Base-by-base conservation (phyloP, 2,888 invertebrate species). In the Limnephilus rhombicus region DNA sequence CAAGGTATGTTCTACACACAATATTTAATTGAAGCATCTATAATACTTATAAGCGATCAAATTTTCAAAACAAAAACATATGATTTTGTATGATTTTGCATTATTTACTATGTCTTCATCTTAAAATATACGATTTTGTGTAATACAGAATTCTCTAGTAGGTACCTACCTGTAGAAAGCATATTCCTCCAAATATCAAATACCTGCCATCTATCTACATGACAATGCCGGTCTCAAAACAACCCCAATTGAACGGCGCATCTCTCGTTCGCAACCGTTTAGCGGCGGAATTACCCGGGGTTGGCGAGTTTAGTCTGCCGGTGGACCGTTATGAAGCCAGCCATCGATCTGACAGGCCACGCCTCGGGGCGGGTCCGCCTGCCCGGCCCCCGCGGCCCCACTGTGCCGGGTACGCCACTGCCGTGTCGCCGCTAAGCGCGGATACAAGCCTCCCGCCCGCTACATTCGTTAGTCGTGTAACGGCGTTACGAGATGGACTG, bases 321-420 rank as follows among this genome's bases (percentile, higher is more conserved):
- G 89, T 81, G 89, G 85, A 53, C 91, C 81, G 91, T 91, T 91
- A 91, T 89, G 80, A 91, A 91, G 91, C 87, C 68, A 91, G 80
- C 49, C 91, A 91, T 91, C 91, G 91, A 90, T 91, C 91, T 87
- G 80, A 29, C 31, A 89, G 86, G 34, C 34, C 91, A 82, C 89
- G 89, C 85, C 91, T 87, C 92, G 31, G 88, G 87, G 87, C 90
- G 85, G 87, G 37, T 29, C 90, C 18, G 31, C 3, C 83, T 31
- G 24, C 49, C 83, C 29, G 41, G 5, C 29, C 29, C 49, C 83
- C 49, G 9, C 31, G 31, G 87, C 41, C n/a, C 85, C 12, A 41
- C 37, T 41, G 41, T 3, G 24, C 83, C 0, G 15, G 37, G 18
- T 41, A 41, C 83, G 31, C 83, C 83, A 83, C 82, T 83, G 83